Evolutionary conservation across 1,140 invertebrate genomes (phyloP).

Genomic region (Lepidostoma basale): DNA sequence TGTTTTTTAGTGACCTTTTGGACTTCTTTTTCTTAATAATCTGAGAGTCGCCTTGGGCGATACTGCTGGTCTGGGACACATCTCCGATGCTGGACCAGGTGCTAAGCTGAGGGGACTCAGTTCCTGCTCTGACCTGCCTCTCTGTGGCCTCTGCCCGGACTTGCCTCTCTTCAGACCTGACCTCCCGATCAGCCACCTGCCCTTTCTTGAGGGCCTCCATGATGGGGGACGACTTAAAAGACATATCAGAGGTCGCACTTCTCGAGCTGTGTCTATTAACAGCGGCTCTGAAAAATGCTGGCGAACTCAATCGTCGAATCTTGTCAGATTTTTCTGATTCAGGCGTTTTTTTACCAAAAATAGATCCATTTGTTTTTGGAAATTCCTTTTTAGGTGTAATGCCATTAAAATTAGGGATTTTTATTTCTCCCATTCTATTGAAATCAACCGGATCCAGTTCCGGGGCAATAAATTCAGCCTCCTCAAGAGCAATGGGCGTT

Average conservation of each 20-base stretch:
- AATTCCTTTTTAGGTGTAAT: slow-evolving; percentile 51
- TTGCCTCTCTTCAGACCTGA: slow-evolving; percentile 54
- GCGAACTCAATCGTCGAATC: slow-evolving; percentile 63
- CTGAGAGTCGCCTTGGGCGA: slow-evolving; percentile 50
- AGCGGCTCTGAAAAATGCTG: slow-evolving; percentile 68
- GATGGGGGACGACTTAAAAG: background rate
- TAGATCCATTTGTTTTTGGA: slow-evolving; percentile 58
- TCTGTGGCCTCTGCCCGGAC: slow-evolving; percentile 54
- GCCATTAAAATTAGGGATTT: slow-evolving; percentile 35
- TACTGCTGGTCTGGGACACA: slow-evolving; percentile 55
- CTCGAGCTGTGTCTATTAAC: slow-evolving; percentile 59
- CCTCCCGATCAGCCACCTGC: slow-evolving; percentile 43
- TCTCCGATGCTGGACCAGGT: slow-evolving; percentile 62
- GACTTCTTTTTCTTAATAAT: slow-evolving; percentile 61
- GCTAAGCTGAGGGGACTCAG: slow-evolving; percentile 56
- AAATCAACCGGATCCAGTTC: slow-evolving; percentile 56
- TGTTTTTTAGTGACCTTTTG: slow-evolving; percentile 61
- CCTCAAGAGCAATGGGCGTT: slow-evolving; percentile 55
- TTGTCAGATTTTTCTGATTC: slow-evolving; percentile 54
- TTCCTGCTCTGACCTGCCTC: slow-evolving; percentile 52
- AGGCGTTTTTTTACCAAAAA: slow-evolving; percentile 55
- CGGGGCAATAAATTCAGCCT: slow-evolving; percentile 56
- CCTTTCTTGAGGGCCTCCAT: background rate
- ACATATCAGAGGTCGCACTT: slow-evolving; percentile 52
- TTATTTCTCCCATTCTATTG: slow-evolving; percentile 45